Conservation (phyloP, 2,113 vertebrate genomes). For the Pica pica region DNA sequence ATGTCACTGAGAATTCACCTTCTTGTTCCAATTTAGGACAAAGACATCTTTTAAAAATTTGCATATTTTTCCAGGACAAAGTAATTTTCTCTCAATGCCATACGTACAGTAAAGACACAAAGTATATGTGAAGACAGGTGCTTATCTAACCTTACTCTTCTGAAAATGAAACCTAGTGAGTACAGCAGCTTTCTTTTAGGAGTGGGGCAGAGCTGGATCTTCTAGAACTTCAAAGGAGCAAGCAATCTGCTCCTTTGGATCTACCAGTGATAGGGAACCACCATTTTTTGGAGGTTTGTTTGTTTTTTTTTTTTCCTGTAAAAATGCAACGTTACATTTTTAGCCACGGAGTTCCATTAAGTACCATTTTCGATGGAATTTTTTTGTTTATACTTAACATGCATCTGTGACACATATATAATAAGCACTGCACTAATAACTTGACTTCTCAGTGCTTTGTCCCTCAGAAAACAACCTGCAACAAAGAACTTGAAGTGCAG, state of each 20-base stretch:
- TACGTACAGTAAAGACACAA: neutral
- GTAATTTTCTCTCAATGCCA: neutral
- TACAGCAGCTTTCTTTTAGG: neutral
- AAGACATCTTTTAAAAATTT: neutral
- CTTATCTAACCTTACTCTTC: neutral
- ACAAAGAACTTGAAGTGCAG: neutral
- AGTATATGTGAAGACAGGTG: neutral
- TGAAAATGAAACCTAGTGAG: neutral
- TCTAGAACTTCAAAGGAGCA: neutral
- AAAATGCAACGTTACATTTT: neutral
- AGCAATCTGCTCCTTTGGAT: neutral
- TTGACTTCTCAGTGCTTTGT: neutral
- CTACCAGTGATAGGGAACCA: neutral
- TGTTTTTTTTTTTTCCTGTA: neutral
- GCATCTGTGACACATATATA: neutral
- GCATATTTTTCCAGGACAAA: neutral
- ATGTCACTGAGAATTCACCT: neutral
- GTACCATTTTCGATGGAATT: neutral
- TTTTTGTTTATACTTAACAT: neutral
- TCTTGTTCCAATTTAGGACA: neutral
- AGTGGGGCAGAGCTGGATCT: neutral
- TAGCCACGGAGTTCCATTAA: neutral
- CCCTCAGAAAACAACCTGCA: neutral
- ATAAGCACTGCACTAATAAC: neutral
- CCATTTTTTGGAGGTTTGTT: neutral